Evolutionary conservation across 1,140 invertebrate species (phyloP), one percentile per base, ranked within the genome.

Genomic region (Microvelia longipes): DNA sequence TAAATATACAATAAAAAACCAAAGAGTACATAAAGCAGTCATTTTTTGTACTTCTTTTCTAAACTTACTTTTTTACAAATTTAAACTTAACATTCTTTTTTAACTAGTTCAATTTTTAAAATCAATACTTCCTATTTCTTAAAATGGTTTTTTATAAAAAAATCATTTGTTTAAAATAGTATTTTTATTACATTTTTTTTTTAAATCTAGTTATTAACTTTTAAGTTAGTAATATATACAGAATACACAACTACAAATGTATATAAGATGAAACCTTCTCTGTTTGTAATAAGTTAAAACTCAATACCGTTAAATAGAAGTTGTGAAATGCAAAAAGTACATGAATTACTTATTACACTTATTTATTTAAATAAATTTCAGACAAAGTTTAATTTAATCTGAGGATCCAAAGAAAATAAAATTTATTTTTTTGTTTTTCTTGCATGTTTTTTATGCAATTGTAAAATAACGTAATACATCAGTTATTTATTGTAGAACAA

Each of bases 21-120:
- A 24, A 71, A 69, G 62, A 68, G 67, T 72, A 72, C 71, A 71
- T 65, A 27, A 66, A 69, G 68, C 71, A 72, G 71, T 72, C 71
- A 72, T 72, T 68, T 68, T 72, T 72, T 72, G 71, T 72, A 72
- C 71, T 72, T 68, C 69, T 68, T 70, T 64, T 66, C 27, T 66
- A 64, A 60, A 60, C 19, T 11, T 60, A 60, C 35, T 11, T 19
- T 11, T 19, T 19, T 60, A 19, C 11, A 60, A 60, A 11, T 60
- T 19, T 11, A 11, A 60, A 11, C 35, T 60, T 60, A 11, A 11
- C 35, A 11, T 11, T 60, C 11, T 60, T 60, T 19, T 60, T 60
- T 60, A 60, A 60, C 19, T 60, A 60, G 19, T 11, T 60, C 11
- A 60, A 60, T 60, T 11, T 60, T 19, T 60, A 60, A 11, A 60